Base-by-base conservation (phyloP, 1,140 invertebrate species). In the Drosophila fuyamai region DNA sequence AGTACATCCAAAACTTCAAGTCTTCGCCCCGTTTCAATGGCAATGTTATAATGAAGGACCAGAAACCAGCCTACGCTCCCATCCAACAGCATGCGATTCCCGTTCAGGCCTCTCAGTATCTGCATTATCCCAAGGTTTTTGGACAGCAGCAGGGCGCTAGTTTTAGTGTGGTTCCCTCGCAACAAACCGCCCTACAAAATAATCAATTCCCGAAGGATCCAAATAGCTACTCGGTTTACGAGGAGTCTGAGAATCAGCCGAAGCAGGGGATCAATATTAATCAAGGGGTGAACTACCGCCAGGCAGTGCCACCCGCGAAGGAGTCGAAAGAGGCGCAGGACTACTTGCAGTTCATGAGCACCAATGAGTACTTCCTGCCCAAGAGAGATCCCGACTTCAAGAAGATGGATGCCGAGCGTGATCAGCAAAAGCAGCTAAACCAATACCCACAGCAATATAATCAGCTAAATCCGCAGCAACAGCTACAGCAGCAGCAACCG, bases 331-430 rank as follows among this genome's bases (percentile, higher is more conserved):
- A 91, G 38, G 91, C 91, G 0, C 79, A 92, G 57, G 77, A 86
- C 13, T 92, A 92, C 44, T 48, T 92, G 43, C 80, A 81, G 36
- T 92, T 92, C 23, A 92, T 92, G 91, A 78, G 84, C 61, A 91
- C 86, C 5, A 92, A 91, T 43, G 91, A 92, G 23, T 92, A 92
- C 44, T 92, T 92, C 48, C 18, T 92, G 47, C 91, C 91, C 2
- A 79, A 82, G 29, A 71, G 68, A 16, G 88, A 92, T 13, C 91
- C 91, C 1, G 88, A 92, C 43, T 92, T 89, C 48, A 92, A 81
- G 38, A 68, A 79, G 23, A 18, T 86, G 10, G 91, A 92, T 48
- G 48, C 54, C 13, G 86, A 92, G 18, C 62, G 66, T 5, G 90
- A 91, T 59, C 79, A 79, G 53, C 65, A 88, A 9, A 55, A 73